A percentile compares a stretch with the other conserved stretches of the same genome.
Conservation (phyloP, 1,140 invertebrate genomes). For the Zelostemma sp. region DNA sequence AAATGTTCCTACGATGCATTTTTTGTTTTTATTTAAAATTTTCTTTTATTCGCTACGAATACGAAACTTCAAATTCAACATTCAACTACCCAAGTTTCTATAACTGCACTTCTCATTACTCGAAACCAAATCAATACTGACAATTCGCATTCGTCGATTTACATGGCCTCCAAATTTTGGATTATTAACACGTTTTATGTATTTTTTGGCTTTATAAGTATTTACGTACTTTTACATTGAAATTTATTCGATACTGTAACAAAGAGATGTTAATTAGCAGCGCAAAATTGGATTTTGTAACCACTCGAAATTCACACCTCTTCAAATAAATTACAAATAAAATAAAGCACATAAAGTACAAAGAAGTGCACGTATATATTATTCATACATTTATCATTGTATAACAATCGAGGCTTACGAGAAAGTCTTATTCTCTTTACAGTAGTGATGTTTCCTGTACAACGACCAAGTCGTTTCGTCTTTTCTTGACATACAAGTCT, state of each 20-base stretch:
- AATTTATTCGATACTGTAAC: too few relatives aligned
- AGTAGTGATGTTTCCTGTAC: slow-evolving; percentile 20
- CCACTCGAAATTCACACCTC: background rate
- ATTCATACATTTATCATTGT: slow-evolving; percentile 37
- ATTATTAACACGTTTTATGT: too few relatives aligned
- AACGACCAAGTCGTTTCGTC: background rate
- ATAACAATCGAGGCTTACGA: slow-evolving; percentile 50
- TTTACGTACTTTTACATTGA: too few relatives aligned
- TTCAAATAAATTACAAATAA: slow-evolving; percentile 13
- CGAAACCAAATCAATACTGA: background rate
- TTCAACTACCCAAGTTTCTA: background rate
- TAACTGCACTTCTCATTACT: background rate
- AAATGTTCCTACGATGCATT: background rate
- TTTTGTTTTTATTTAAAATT: background rate
- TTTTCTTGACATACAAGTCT: too few relatives aligned
- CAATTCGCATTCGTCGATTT: background rate
- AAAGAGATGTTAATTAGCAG: too few relatives aligned
- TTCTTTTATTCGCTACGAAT: slow-evolving; percentile 1
- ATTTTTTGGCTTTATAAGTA: too few relatives aligned
- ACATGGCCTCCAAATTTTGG: too few relatives aligned
- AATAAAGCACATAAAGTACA: slow-evolving; percentile 19
- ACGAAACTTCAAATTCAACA: slow-evolving; percentile 1
- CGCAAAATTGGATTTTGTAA: too few relatives aligned
- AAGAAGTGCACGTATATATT: slow-evolving; percentile 43
- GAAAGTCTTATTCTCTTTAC: slow-evolving; percentile 47